Percentiles rank a stretch among this genome's conserved stretches.
These are phyloP conservation scores for Takifugu bimaculatus DNA, from an alignment of 2,113 vertebrate genomes.

Conservation along the genomic window DNA sequence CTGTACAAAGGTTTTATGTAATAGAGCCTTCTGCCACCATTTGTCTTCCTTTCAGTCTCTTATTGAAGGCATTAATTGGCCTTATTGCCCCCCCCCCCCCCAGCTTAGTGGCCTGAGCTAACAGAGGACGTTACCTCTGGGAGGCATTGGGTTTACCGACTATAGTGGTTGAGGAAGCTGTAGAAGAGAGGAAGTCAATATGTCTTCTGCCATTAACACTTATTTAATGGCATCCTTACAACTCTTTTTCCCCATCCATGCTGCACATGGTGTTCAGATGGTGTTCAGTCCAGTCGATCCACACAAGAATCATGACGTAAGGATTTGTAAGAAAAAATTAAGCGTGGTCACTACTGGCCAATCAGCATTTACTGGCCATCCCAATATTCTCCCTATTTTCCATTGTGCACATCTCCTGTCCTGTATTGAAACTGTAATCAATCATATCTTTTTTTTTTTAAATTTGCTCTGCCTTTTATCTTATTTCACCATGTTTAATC, in stretches of 20 bases:
- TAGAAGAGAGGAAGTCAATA: constrained; percentile 84
- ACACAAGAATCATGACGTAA: constrained; percentile 69
- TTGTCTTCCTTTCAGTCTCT: constrained; percentile 97
- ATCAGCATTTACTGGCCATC: constrained; percentile 57
- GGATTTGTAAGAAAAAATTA: constrained; percentile 56
- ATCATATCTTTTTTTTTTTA: too few relatives aligned
- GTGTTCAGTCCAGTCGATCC: constrained; percentile 61
- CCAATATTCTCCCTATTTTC: not conserved
- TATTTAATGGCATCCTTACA: constrained; percentile 95
- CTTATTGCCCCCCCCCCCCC: constrained; percentile 90
- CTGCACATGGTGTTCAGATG: constrained; percentile 64
- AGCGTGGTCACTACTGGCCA: constrained; percentile 46
- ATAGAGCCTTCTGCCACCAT: constrained; percentile 95
- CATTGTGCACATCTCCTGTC: too few relatives aligned
- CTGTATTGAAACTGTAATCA: too few relatives aligned
- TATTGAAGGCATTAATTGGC: constrained; percentile 98
- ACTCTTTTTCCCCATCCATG: constrained; percentile 63
- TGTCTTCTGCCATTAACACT: constrained; percentile 88
- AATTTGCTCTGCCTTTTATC: too few relatives aligned
- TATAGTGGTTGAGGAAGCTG: constrained; percentile 64
- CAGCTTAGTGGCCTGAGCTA: constrained; percentile 80
- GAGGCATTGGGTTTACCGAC: constrained; percentile 70
- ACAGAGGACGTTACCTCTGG: constrained; percentile 76
- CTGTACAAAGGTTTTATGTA: constrained; percentile 99
- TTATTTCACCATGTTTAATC: too few relatives aligned